These are phyloP conservation scores for Nettapus auritus DNA, from an alignment of 2,113 vertebrate species.

Conservation along the genomic window DNA sequence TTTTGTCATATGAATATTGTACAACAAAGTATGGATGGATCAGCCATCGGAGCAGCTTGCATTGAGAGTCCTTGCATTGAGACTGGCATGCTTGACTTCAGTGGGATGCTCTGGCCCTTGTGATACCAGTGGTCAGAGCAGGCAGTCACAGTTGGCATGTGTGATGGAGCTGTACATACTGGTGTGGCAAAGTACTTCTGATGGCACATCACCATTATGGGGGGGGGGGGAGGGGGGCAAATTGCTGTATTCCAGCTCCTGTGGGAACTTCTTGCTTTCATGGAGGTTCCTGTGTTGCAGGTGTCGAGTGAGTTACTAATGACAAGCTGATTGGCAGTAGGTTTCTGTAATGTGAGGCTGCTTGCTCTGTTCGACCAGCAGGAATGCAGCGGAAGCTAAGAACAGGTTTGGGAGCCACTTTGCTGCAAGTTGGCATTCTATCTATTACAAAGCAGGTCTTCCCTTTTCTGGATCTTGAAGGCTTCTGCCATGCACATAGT, in stretches of 20 bases:
- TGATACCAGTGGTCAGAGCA: background rate
- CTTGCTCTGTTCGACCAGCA: background rate
- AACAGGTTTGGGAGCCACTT: background rate
- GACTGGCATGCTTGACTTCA: background rate
- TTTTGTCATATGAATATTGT: background rate
- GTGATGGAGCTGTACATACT: background rate
- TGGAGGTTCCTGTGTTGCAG: background rate
- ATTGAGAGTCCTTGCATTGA: background rate
- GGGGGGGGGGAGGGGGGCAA: rapidly evolving
- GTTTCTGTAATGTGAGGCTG: background rate
- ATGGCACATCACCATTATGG: background rate
- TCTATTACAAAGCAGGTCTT: background rate
- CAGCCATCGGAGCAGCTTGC: background rate
- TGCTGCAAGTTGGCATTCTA: background rate
- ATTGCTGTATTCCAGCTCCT: background rate
- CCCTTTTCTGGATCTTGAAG: background rate
- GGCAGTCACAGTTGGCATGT: background rate
- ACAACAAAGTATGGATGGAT: background rate
- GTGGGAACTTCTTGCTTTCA: background rate
- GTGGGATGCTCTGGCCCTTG: background rate
- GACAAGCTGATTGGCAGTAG: background rate
- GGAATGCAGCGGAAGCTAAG: background rate
- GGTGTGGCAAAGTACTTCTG: background rate
- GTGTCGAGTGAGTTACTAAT: background rate
- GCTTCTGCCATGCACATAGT: background rate